phyloP scores from a whole-genome alignment of 2,797 vertebrate genomes.

The Alcedo quadribrachys region DNA sequence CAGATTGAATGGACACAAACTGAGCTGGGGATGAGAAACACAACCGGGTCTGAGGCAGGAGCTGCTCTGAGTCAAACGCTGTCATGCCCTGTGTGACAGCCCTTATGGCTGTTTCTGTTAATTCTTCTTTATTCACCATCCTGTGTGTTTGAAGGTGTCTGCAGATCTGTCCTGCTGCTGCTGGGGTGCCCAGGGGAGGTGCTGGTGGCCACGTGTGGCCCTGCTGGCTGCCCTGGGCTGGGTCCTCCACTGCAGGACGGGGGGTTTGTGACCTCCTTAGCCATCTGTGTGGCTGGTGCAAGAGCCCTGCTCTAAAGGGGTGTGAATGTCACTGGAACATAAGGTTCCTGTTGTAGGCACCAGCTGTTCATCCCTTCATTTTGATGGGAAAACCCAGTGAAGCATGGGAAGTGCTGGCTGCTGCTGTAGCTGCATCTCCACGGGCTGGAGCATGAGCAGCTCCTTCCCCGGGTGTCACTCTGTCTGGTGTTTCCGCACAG shows the following conservation, averaged over 20 bases:
- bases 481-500: background rate
- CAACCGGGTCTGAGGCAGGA: rapidly evolving
- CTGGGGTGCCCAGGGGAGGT: background rate
- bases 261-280: background rate
- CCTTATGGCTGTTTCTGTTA: background rate
- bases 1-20: background rate
- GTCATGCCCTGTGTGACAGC: rapidly evolving
- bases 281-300: background rate
- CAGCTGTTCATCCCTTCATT: background rate
- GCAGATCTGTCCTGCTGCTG: background rate
- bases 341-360: background rate
- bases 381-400: background rate
- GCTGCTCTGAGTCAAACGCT: rapidly evolving
- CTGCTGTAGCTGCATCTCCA: background rate
- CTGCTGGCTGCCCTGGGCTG: background rate
- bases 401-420: background rate
- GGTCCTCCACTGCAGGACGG: rapidly evolving
- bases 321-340: background rate
- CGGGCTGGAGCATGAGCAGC: background rate
- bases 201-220: background rate
- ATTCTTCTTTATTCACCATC: background rate
- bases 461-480: background rate
- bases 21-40: rapidly evolving
- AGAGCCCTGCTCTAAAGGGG: background rate
- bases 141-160: background rate